Evolutionary conservation across 2,113 vertebrate genomes (phyloP).

Genomic region (Daubentonia madagascariensis): DNA sequence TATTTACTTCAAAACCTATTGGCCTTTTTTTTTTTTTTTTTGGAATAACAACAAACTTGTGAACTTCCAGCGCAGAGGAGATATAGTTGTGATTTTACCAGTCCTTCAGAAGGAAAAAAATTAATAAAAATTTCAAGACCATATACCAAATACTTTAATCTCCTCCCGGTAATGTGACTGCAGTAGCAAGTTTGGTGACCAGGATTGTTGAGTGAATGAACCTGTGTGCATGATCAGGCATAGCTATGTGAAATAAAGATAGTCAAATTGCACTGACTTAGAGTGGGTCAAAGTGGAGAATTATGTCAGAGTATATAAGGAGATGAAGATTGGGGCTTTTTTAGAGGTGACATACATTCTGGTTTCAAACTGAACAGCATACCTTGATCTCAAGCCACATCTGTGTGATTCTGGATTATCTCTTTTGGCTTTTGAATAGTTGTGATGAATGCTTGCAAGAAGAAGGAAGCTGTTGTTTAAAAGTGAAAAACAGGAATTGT

Average conservation of each 20-base stretch:
- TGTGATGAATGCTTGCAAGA: neutral
- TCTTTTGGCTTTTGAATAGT: neutral
- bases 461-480: neutral
- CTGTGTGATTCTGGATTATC: neutral
- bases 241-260: neutral
- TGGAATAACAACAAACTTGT: neutral
- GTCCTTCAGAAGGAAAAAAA: neutral
- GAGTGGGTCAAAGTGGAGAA: neutral
- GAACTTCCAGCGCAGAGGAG: neutral
- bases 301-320: neutral
- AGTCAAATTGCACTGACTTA: neutral
- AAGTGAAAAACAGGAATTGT: neutral
- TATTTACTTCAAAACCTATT: neutral
- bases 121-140: neutral
- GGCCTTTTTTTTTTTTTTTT: neutral
- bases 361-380: neutral
- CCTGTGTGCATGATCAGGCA: neutral
- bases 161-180: neutral
- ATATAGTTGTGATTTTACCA: neutral
- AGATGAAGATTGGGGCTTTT: neutral
- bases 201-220: neutral
- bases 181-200: neutral
- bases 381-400: neutral
- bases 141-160: neutral
- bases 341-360: neutral